Evolutionary conservation across 92 coral and sea anemone genomes (phyloP).

Genomic region (Muricea muricata): DNA sequence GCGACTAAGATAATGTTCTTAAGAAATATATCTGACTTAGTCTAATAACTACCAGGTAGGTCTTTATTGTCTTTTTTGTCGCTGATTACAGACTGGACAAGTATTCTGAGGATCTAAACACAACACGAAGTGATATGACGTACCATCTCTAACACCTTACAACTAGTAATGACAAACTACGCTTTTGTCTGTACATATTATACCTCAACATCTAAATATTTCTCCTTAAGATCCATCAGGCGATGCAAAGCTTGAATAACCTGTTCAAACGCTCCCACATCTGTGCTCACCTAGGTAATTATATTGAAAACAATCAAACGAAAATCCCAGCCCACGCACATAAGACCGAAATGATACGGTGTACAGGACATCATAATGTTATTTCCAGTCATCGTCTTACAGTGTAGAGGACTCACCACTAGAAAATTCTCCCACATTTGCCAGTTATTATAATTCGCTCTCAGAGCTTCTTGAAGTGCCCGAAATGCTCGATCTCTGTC

Average conservation of each 20-base stretch:
- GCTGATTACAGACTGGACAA: constrained; percentile 81
- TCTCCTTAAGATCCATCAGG: constrained; percentile 86
- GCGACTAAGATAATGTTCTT: too few relatives aligned
- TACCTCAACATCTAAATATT: constrained; percentile 86
- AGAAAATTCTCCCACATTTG: constrained; percentile 97
- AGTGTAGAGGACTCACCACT: constrained; percentile 58
- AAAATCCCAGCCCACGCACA: too few relatives aligned
- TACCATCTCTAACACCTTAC: neutral
- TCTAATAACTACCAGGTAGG: constrained; percentile 67
- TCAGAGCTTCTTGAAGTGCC: constrained; percentile 83
- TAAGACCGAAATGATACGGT: too few relatives aligned
- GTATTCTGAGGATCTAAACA: constrained; percentile 70
- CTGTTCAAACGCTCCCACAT: constrained; percentile 83
- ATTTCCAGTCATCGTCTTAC: neutral
- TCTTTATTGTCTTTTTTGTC: constrained; percentile 73
- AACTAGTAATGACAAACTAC: neutral
- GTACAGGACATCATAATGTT: neutral
- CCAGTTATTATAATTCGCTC: constrained; percentile 87
- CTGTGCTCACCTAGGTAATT: constrained; percentile 74
- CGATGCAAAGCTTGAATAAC: constrained; percentile 85
- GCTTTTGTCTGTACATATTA: neutral
- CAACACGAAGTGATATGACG: too few relatives aligned
- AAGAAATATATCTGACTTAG: too few relatives aligned
- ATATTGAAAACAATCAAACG: neutral
- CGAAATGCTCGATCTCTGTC: constrained; percentile 79